Conservation (phyloP, 2,113 vertebrate genomes). For the Meles meles region DNA sequence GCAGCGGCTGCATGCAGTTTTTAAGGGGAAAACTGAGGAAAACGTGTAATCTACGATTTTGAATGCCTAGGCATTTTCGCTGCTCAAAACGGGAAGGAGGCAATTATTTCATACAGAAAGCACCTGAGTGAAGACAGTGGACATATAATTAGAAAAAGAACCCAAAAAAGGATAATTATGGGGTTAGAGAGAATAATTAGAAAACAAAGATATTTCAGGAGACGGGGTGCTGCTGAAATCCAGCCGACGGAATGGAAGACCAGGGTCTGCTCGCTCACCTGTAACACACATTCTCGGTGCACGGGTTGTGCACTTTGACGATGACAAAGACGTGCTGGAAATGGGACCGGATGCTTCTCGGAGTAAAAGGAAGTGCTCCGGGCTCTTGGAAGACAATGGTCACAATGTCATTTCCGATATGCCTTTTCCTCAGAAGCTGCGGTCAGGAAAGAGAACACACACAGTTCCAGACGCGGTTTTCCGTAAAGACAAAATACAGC, state of each 20-base stretch:
- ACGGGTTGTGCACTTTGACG: slow-evolving; percentile 96
- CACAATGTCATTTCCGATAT: slow-evolving; percentile 99
- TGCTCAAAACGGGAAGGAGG: not conserved
- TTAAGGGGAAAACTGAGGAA: not conserved
- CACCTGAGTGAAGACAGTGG: not conserved
- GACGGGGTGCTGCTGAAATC: not conserved
- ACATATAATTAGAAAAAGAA: not conserved
- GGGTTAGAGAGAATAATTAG: not conserved
- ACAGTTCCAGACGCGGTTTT: not conserved
- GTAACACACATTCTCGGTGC: slow-evolving; percentile 97
- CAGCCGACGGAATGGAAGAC: not conserved
- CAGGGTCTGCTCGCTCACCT: slow-evolving; percentile 84
- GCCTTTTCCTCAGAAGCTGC: slow-evolving; percentile 96
- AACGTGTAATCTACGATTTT: not conserved
- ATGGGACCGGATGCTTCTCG: slow-evolving; percentile 97
- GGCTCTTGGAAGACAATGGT: slow-evolving; percentile 99
- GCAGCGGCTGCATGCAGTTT: not conserved
- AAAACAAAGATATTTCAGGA: not conserved
- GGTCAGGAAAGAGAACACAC: slow-evolving; percentile 61
- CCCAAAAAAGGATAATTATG: not conserved
- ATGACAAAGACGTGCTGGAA: slow-evolving; percentile 99
- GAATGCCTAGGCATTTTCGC: not conserved
- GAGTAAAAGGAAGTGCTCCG: slow-evolving; percentile 96
- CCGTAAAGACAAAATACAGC: not conserved
- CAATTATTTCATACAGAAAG: not conserved